phyloP scores from a whole-genome alignment of 2,113 vertebrate species.

The Morone chrysops region DNA sequence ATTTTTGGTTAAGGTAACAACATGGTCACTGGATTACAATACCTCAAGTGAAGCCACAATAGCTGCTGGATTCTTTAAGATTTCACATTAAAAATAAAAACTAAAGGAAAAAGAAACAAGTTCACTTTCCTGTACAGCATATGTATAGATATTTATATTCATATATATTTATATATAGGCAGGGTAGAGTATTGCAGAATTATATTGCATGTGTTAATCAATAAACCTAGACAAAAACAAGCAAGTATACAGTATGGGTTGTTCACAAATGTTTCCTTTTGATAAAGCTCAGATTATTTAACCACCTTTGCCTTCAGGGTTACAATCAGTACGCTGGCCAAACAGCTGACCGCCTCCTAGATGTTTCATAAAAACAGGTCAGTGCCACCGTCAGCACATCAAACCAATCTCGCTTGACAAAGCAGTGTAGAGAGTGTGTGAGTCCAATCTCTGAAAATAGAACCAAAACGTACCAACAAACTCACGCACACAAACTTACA shows the following conservation, averaged over 20 bases:
- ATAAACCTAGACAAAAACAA: slow-evolving; percentile 83
- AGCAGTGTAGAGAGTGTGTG: slow-evolving; percentile 63
- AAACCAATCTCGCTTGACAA: slow-evolving; percentile 62
- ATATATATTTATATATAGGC: slow-evolving; percentile 83
- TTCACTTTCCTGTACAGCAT: slow-evolving; percentile 82
- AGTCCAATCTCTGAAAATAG: slow-evolving; percentile 73
- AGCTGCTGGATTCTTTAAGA: slow-evolving; percentile 83
- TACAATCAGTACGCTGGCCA: slow-evolving; percentile 72
- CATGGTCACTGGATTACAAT: slow-evolving; percentile 82
- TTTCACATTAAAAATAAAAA: slow-evolving; percentile 77
- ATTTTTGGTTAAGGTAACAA: slow-evolving; percentile 84
- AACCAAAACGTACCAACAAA: slow-evolving; percentile 70
- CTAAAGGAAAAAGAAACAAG: slow-evolving; percentile 66
- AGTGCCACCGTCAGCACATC: slow-evolving; percentile 66
- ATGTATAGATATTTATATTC: slow-evolving; percentile 82
- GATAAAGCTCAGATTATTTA: slow-evolving; percentile 78
- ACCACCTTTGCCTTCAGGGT: slow-evolving; percentile 67
- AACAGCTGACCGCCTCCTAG: slow-evolving; percentile 58
- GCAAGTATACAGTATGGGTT: slow-evolving; percentile 82
- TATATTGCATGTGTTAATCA: slow-evolving; percentile 86
- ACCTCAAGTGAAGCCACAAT: slow-evolving; percentile 81
- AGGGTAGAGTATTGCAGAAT: slow-evolving; percentile 85
- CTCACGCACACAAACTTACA: slow-evolving; percentile 69
- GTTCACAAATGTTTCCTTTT: slow-evolving; percentile 77
- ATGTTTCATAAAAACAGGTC: slow-evolving; percentile 66